phyloP scores from a whole-genome alignment of 2,113 vertebrate genomes.

The Platysteira castanea region DNA sequence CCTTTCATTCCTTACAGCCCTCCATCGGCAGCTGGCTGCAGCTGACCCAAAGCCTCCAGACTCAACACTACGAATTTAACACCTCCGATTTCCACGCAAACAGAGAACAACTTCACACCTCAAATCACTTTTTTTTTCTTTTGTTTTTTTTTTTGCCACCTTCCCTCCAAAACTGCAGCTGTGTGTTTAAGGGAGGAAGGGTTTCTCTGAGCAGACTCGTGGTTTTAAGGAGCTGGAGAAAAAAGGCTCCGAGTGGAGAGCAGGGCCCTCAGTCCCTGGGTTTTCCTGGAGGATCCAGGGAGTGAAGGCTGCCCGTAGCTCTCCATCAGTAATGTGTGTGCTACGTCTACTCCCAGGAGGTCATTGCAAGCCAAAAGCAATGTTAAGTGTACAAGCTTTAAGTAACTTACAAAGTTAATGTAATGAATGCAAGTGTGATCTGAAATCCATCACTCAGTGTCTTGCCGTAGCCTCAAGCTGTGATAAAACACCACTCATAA shows the following conservation, averaged over 20 bases:
- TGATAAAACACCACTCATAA: constrained; percentile 84
- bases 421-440: constrained; percentile 75
- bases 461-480: constrained; percentile 73
- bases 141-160: background rate
- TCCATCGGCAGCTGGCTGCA: background rate
- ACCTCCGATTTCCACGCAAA: constrained; percentile 3
- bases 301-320: background rate
- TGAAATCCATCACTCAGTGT: constrained; percentile 77
- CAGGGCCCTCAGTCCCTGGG: background rate
- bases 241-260: background rate
- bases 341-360: constrained; percentile 66
- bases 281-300: background rate
- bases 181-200: background rate
- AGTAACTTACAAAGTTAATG: constrained; percentile 78
- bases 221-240: background rate
- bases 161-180: background rate
- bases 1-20: background rate
- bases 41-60: background rate
- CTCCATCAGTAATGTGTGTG: constrained; percentile 24
- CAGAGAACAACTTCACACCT: background rate
- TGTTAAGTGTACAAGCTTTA: constrained; percentile 75
- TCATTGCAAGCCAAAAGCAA: constrained; percentile 75
- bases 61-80: background rate
- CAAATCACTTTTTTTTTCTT: background rate
- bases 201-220: background rate